A percentile compares a stretch with the other conserved stretches of the same genome.
These are phyloP conservation scores for Drosophila merina DNA, from an alignment of 2,888 invertebrate species.

Conservation along the genomic window DNA sequence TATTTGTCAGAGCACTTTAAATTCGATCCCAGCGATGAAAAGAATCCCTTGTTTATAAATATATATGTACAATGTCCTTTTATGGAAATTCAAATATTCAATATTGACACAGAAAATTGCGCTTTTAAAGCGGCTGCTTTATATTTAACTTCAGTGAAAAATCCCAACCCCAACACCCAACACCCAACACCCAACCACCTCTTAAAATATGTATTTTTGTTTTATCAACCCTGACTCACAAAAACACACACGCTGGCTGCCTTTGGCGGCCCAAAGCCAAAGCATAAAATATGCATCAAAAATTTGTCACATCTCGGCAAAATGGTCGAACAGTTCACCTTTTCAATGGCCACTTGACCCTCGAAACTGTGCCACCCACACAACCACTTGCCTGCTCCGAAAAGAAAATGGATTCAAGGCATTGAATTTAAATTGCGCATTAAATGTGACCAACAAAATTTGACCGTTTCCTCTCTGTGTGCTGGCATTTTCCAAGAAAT, in stretches of 20 bases:
- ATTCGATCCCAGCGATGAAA: not conserved
- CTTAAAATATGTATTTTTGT: conserved; percentile 36
- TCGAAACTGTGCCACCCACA: conserved; percentile 39
- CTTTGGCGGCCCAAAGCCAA: conserved; percentile 29
- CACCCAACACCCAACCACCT: conserved; percentile 24
- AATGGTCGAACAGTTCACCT: conserved; percentile 68
- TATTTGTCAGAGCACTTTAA: conserved; percentile 11
- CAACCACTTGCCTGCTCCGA: not conserved
- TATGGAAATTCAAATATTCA: conserved; percentile 53
- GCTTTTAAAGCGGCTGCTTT: conserved; percentile 52
- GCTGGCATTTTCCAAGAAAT: conserved; percentile 59
- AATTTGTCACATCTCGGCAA: conserved; percentile 71
- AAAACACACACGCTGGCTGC: conserved; percentile 7
- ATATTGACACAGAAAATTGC: conserved; percentile 63
- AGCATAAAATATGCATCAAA: conserved; percentile 72
- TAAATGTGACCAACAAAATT: conserved; percentile 58
- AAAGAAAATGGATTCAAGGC: conserved; percentile 47
- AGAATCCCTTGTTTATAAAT: conserved; percentile 9
- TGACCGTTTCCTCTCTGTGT: conserved; percentile 38
- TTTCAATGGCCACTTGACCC: conserved; percentile 75
- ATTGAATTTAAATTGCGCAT: conserved; percentile 76
- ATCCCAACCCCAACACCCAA: not conserved
- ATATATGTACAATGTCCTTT: conserved; percentile 26
- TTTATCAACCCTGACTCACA: conserved; percentile 24
- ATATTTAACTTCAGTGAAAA: conserved; percentile 23